Evolutionary conservation across 2,797 vertebrate genomes (phyloP), one percentile per base, ranked within the genome.

Genomic region (Acridotheres tristis): DNA sequence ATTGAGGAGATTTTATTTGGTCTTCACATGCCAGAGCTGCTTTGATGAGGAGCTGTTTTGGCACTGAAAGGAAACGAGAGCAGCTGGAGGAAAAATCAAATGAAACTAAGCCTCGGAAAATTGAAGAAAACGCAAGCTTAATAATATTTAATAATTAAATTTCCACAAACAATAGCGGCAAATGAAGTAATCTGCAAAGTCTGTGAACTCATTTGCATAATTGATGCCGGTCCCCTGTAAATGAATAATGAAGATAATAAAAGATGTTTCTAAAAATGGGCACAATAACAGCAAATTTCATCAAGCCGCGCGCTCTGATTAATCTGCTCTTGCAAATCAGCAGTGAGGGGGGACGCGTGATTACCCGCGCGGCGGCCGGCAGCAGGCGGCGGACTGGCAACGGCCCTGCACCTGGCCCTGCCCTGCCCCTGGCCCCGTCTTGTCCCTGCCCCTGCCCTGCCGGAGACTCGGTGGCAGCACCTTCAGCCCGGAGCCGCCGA

Each of bases 191-290:
- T 99, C 98, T 99, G 98, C 98, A 98, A 98, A 99, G 98, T 99
- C 98, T 98, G 98, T 97, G 98, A 98, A 98, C 97, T 98, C 97
- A 99, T 99, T 99, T 99, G 99, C 99, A 99, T 99, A 99, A 99
- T 99, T 99, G 99, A 99, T 98, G 98, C 98, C 97, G 97, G 97
- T 97, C 98, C 98, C 98, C 98, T 98, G 98, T 98, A 99, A 99
- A 99, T 99, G 99, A 99, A 98, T 99, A 99, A 99, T 99, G 99
- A 99, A 99, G 99, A 99, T 99, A 99, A 99, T 99, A 99, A 99
- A 99, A 99, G 99, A 99, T 99, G 99, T 99, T 99, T 99, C 99
- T 99, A 99, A 99, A 99, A 99, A 99, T 99, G 99, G 98, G 99
- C 99, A 99, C 99, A 99, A 99, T 99, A 99, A 99, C 99, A 99